These are phyloP conservation scores for Amazona vittata DNA, from an alignment of 2,113 vertebrate species.

Conservation along the genomic window DNA sequence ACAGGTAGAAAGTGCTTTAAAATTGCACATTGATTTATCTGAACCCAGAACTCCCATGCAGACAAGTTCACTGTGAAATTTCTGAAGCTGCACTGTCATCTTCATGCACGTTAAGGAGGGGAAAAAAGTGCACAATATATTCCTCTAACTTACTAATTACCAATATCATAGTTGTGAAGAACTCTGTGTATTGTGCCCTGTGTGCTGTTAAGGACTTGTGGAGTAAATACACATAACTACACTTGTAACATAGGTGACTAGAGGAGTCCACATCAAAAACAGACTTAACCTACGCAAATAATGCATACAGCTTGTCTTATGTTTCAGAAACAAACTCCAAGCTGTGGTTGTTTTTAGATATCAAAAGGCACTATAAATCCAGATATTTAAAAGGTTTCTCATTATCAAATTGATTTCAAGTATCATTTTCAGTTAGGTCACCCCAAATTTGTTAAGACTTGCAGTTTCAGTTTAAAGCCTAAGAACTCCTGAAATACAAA, in stretches of 20 bases:
- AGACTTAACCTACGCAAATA: constrained; percentile 27
- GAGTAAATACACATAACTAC: not conserved
- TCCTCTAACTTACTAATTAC: constrained; percentile 19
- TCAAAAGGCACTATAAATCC: constrained; percentile 60
- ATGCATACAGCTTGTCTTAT: constrained; percentile 9
- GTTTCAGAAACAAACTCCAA: constrained; percentile 40
- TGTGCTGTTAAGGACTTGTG: not conserved
- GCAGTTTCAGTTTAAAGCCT: not conserved
- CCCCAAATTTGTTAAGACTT: not conserved
- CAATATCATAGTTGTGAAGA: not conserved
- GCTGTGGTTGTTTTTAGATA: constrained; percentile 27
- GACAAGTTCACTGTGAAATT: not conserved
- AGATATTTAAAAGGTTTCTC: not conserved
- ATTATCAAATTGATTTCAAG: not conserved
- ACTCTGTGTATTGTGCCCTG: not conserved
- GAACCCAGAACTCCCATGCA: not conserved
- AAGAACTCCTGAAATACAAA: not conserved
- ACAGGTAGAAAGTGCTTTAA: not conserved
- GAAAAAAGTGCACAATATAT: constrained; percentile 32
- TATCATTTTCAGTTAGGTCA: constrained; percentile 7
- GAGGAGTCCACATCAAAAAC: constrained; percentile 27
- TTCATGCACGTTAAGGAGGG: constrained; percentile 1
- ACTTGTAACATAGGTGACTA: not conserved
- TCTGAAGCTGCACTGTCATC: not conserved
- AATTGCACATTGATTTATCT: not conserved